These are phyloP conservation scores for Meles meles DNA, from an alignment of 2,113 vertebrate species.

Conservation along the genomic window DNA sequence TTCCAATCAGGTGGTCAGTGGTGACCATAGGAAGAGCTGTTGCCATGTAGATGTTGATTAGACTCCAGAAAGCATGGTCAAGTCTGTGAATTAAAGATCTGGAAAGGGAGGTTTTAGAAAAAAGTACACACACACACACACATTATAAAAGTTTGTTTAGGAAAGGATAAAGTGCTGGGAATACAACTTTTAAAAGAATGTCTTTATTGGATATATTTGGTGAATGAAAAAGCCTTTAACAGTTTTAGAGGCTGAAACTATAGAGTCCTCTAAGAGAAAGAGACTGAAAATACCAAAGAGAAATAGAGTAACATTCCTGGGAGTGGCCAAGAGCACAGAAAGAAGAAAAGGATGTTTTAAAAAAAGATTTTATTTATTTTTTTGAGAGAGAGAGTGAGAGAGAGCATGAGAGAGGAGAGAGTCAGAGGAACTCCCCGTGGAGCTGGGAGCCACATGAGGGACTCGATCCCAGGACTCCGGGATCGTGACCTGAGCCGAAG, in stretches of 20 bases:
- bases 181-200: background rate
- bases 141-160: background rate
- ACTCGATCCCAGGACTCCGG: too few relatives aligned
- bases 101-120: background rate
- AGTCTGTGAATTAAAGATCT: background rate
- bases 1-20: background rate
- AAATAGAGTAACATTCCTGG: accelerated
- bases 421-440: too few relatives aligned
- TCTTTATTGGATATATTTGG: background rate
- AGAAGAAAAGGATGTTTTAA: background rate
- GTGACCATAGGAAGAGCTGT: background rate
- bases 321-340: background rate
- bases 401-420: too few relatives aligned
- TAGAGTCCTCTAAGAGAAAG: background rate
- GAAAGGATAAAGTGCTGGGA: background rate
- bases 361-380: too few relatives aligned
- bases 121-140: background rate
- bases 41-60: background rate
- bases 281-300: background rate
- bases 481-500: too few relatives aligned
- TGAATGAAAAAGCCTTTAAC: background rate
- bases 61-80: background rate
- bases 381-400: too few relatives aligned
- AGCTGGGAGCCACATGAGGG: too few relatives aligned
- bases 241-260: background rate